Evolutionary conservation across 92 coral and sea anemone species (phyloP), one percentile per base, ranked within the genome.

Genomic region (Isaurus tuberculatus): DNA sequence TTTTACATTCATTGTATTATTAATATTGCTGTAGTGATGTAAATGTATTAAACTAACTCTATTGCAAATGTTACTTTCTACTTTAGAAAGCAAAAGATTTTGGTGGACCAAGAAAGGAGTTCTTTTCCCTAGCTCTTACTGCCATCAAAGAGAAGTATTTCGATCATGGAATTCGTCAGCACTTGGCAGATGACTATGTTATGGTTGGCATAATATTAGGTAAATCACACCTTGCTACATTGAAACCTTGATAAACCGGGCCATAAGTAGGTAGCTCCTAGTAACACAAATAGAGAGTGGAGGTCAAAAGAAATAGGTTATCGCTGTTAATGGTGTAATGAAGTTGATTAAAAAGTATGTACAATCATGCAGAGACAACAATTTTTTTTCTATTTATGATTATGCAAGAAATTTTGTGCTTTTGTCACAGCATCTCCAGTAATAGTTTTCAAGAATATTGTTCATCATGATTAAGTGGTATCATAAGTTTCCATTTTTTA

Each of bases 61-160:
- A 26, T 27, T 63, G 33, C 68, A 63, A 63, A 63, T 63, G 68
- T 26, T 25, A 63, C 68, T 63, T 63, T 63, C 68, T 63, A 63
- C 68, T 72, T 48, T 43, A 84, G 88, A 79, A 74, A 79, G 88
- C 88, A 58, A 81, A 74, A 79, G 83, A 84, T 79, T 74, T 72
- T 72, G 81, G 87, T 60, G 87, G 87, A 29, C 87, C 81, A 71
- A 71, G 73, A n/a, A 84, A 73, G 74, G 87, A 84, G 80, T 84
- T 84, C 66, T 73, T 84, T 40, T 32, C 72, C 73, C 69, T 74
- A 60, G 57, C 72, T 33, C 81, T 84, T 73, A 51, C 46, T 32
- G 88, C 57, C n/a, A 84, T 84, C 26, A 84, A 84, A 70, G 48
- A 32, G 37, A 84, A 73, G 43, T 63, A 63, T 63, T 63, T 63